A percentile compares a stretch with the other conserved stretches of the same genome.
Evolutionary conservation across 1,140 invertebrate genomes (phyloP).

Genomic region (Drosophila parvula): DNA sequence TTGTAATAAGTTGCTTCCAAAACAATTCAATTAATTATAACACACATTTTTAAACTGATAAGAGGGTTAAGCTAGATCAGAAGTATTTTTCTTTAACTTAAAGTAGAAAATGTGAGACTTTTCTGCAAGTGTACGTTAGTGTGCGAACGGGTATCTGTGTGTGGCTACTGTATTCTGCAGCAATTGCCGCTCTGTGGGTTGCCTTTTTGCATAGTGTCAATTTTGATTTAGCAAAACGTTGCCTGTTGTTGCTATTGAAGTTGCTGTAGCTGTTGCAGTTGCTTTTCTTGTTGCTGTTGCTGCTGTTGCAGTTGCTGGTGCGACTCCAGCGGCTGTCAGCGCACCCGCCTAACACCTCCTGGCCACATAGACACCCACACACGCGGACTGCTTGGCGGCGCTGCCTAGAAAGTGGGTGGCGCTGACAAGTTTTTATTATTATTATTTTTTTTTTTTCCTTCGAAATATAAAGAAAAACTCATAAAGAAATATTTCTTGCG

Average conservation of each 20-base stretch:
- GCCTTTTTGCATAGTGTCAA: slow-evolving; percentile 79
- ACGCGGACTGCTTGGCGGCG: slow-evolving; percentile 13
- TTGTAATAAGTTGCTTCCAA: accelerated
- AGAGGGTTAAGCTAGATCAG: background rate
- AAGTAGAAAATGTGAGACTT: background rate
- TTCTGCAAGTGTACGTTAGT: slow-evolving; percentile 15
- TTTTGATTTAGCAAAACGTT: slow-evolving; percentile 77
- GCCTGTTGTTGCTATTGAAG: slow-evolving; percentile 36
- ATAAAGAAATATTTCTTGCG: slow-evolving; percentile 61
- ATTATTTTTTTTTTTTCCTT: background rate
- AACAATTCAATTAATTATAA: background rate
- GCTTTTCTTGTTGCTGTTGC: background rate
- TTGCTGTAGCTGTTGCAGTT: slow-evolving; percentile 10
- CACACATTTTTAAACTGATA: too few relatives aligned
- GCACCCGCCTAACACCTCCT: slow-evolving; percentile 66
- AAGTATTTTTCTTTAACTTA: background rate
- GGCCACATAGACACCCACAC: slow-evolving; percentile 56
- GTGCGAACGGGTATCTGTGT: slow-evolving; percentile 9
- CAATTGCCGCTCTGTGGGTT: slow-evolving; percentile 67
- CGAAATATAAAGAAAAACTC: slow-evolving; percentile 20
- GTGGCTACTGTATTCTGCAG: slow-evolving; percentile 71
- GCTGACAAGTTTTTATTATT: slow-evolving; percentile 61
- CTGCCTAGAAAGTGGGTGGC: slow-evolving; percentile 73
- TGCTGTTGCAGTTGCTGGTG: slow-evolving; percentile 7
- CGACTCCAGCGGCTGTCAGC: slow-evolving; percentile 57